Percentiles rank a stretch among this genome's conserved stretches.
These are phyloP conservation scores for Drosophila leontia DNA, from an alignment of 1,140 invertebrate species.

Conservation along the genomic window DNA sequence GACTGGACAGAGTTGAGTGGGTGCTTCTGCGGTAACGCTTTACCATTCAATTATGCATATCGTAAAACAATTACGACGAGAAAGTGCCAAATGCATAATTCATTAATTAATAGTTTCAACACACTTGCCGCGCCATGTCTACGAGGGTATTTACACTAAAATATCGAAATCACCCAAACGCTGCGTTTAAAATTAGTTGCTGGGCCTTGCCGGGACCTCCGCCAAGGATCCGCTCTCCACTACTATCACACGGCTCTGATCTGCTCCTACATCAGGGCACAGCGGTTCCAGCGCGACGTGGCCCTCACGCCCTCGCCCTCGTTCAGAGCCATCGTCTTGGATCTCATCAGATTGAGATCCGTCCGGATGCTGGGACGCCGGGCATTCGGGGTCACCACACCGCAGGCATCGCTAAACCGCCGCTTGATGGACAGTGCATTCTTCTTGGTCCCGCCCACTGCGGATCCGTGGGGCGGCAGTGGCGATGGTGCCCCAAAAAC, in stretches of 20 bases:
- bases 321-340: slow-evolving; percentile 90
- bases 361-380: slow-evolving; percentile 93
- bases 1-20: slow-evolving; percentile 23
- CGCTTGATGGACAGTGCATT: slow-evolving; percentile 92
- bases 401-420: slow-evolving; percentile 92
- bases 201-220: neutral
- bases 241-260: slow-evolving; percentile 68
- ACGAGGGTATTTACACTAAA: slow-evolving; percentile 61
- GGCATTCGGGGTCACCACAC: slow-evolving; percentile 93
- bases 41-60: slow-evolving; percentile 41
- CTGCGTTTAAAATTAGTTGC: slow-evolving; percentile 75
- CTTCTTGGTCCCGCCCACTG: slow-evolving; percentile 89
- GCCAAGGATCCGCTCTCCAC: slow-evolving; percentile 34
- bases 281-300: slow-evolving; percentile 74
- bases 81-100: slow-evolving; percentile 49
- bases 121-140: slow-evolving; percentile 30
- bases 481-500: slow-evolving; percentile 90
- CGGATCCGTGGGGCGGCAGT: slow-evolving; percentile 88
- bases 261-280: slow-evolving; percentile 65
- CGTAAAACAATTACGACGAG: slow-evolving; percentile 33
- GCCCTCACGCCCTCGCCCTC: slow-evolving; percentile 86
- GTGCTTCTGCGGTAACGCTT: slow-evolving; percentile 13
- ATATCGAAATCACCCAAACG: slow-evolving; percentile 78
- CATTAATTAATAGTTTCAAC: slow-evolving; percentile 32
- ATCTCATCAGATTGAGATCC: slow-evolving; percentile 93